Base-by-base conservation (phyloP, 2,797 vertebrate species). In the Premnoplex brunnescens region DNA sequence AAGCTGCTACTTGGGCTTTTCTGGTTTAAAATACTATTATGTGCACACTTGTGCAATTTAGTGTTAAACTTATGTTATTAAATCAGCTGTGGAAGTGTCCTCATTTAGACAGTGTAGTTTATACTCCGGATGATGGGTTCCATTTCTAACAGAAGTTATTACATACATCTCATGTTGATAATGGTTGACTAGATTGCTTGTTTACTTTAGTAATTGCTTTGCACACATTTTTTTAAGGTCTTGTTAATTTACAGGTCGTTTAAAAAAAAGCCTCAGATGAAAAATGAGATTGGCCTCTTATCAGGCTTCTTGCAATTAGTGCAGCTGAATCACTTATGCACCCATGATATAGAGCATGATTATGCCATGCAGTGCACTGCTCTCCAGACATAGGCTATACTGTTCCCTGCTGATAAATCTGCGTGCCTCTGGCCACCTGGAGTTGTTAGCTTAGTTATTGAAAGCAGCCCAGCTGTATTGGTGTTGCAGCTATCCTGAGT, bases 181-280 rank as follows among this genome's bases (percentile, higher is more conserved):
- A 14, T 36, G 23, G 0, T 51, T 63, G 41, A 52, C 24, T 34
- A 44, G 28, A 22, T 86, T 0, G 0, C 39, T 59, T 46, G n/a
- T 77, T 91, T 60, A 14, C 59, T 63, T 51, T 12, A 63, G n/a
- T 43, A 48, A 66, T 83, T 6, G 1, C 34, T 80, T 48, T 60
- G 37, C 37, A 49, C 10, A 2, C 20, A 7, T 21, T 24, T 60
- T 34, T 48, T 71, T 52, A 60, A 73, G 24, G 26, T 69, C 23
- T 68, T 4, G 0, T 84, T 89, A 23, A 41, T 52, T 67, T 85
- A 19, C 43, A 66, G 52, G 28, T 66, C 9, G 24, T 39, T 69
- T 17, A 3, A 9, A n/a, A 72, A 72, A 66, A 81, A 32, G 12
- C n/a, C 32, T 62, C 15, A 32, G n/a, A 12, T 88, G 32, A n/a